A percentile compares a stretch with the other conserved stretches of the same genome.
phyloP scores from a whole-genome alignment of 2,888 invertebrate species.

The Hesperia comma region DNA sequence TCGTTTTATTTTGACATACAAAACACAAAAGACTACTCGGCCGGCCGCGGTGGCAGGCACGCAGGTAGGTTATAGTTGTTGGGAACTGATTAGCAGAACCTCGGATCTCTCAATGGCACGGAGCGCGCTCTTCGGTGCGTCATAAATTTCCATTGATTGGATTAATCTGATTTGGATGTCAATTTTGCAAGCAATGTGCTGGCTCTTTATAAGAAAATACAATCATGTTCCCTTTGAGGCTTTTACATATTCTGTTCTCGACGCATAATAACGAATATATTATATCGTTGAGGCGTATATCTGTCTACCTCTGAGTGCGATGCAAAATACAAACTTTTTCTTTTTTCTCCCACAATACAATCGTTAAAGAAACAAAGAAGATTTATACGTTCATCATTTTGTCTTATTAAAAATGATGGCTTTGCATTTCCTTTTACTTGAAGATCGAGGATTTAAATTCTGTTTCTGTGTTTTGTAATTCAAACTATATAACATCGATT shows the following conservation, averaged over 20 bases:
- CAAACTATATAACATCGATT: not conserved
- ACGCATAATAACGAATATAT: constrained; percentile 72
- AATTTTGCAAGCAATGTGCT: constrained; percentile 78
- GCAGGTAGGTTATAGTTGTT: constrained; percentile 58
- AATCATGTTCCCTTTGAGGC: constrained; percentile 63
- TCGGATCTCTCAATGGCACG: constrained; percentile 74
- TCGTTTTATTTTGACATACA: constrained; percentile 33
- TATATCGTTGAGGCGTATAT: constrained; percentile 59
- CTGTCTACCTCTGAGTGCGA: constrained; percentile 56
- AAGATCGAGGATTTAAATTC: constrained; percentile 47
- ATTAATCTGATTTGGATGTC: constrained; percentile 84
- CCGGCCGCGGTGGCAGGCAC: constrained; percentile 46
- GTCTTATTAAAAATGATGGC: constrained; percentile 68
- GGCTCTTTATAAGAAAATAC: constrained; percentile 77
- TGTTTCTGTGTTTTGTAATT: constrained; percentile 17
- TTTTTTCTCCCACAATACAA: constrained; percentile 57
- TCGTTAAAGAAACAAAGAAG: constrained; percentile 68
- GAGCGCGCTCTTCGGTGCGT: constrained; percentile 75
- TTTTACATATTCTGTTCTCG: constrained; percentile 64
- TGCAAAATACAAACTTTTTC: constrained; percentile 47
- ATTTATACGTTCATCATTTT: constrained; percentile 69
- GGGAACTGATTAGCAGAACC: constrained; percentile 73
- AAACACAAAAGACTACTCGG: constrained; percentile 35
- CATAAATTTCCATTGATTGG: constrained; percentile 84
- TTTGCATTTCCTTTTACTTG: constrained; percentile 50